These are phyloP conservation scores for Protonibea diacanthus DNA, from an alignment of 2,797 vertebrate genomes.

Conservation along the genomic window DNA sequence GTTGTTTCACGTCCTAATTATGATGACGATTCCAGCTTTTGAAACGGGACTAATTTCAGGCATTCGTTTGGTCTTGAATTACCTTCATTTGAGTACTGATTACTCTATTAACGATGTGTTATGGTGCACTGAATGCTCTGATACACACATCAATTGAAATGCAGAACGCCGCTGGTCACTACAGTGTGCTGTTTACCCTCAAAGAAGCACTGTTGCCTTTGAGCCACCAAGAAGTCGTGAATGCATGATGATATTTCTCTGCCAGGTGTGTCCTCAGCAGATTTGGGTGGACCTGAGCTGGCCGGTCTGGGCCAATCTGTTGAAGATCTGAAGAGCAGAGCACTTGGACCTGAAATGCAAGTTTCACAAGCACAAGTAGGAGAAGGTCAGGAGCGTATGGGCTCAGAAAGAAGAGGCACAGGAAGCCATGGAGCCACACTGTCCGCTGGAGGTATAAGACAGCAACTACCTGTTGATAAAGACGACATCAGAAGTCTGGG, in stretches of 20 bases:
- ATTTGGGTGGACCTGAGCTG: conserved; percentile 69
- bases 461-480: conserved; percentile 34
- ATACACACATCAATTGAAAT: conserved; percentile 31
- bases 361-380: conserved; percentile 33
- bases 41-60: conserved; percentile 30
- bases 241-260: conserved; percentile 76
- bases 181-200: conserved; percentile 24
- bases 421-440: conserved; percentile 30
- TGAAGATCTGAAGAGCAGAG: conserved; percentile 64
- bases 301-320: conserved; percentile 58
- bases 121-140: conserved; percentile 27
- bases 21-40: conserved; percentile 37
- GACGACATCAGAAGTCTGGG: conserved; percentile 37
- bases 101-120: conserved; percentile 44
- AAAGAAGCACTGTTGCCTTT: conserved; percentile 47
- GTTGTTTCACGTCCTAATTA: conserved; percentile 31
- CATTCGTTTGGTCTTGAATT: conserved; percentile 33
- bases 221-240: conserved; percentile 54
- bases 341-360: conserved; percentile 35
- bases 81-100: conserved; percentile 3
- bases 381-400: conserved; percentile 6
- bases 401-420: conserved; percentile 17
- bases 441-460: conserved; percentile 12
- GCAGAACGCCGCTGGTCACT: conserved; percentile 21
- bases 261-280: conserved; percentile 76